phyloP scores from a whole-genome alignment of 2,113 vertebrate species.

The Zosterops pallidus region DNA sequence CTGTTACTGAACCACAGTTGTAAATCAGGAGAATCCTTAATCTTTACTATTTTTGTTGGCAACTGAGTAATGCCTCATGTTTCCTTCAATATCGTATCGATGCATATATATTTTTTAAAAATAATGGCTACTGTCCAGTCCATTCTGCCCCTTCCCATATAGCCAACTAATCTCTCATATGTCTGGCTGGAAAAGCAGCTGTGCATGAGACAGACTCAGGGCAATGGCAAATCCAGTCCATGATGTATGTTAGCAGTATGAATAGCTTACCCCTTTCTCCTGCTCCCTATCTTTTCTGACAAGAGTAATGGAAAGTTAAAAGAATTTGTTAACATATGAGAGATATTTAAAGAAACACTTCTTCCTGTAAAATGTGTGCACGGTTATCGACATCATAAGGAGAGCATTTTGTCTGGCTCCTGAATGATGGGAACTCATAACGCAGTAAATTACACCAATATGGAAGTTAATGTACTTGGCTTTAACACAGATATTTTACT shows the following conservation, averaged over 20 bases:
- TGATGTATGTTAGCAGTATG: not conserved
- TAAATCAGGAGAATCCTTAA: not conserved
- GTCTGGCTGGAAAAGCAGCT: not conserved
- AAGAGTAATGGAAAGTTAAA: conserved; percentile 43
- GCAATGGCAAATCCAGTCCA: not conserved
- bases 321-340: conserved; percentile 34
- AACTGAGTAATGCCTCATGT: not conserved
- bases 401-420: conserved; percentile 29
- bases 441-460: conserved; percentile 23
- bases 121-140: not conserved
- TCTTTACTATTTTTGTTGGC: not conserved
- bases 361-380: conserved; percentile 28
- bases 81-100: not conserved
- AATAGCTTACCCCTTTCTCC: not conserved
- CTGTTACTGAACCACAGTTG: not conserved
- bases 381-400: not conserved
- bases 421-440: conserved; percentile 37
- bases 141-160: not conserved
- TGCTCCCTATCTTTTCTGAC: not conserved
- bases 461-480: conserved; percentile 57
- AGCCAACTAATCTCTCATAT: not conserved
- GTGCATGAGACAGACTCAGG: not conserved
- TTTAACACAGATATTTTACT: conserved; percentile 41
- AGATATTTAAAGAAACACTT: conserved; percentile 53
- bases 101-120: not conserved